Base-by-base conservation (phyloP, 2,888 invertebrate genomes). In the Sepiola atlantica region DNA sequence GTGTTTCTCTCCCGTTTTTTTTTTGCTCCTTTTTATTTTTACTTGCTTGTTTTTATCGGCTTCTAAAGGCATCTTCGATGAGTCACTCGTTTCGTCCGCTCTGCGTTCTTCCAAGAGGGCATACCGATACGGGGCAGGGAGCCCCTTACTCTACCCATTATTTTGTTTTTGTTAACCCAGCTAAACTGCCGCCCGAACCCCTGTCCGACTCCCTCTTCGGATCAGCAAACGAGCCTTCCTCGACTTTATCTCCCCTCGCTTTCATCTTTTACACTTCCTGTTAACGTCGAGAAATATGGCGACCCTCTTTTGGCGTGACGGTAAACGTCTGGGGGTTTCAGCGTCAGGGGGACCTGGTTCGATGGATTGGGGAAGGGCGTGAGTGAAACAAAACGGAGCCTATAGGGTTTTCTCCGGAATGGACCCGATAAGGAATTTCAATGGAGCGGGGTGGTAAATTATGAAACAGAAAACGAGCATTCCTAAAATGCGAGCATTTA, bases 231-330 rank as follows among this genome's bases (percentile, higher is more conserved):
- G n/a, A 77, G 77, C 16, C 77, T 77, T 12, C 16, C 32, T 77
- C n/a, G 32, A 32, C 16, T 16, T 77, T 77, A 77, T 77, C n/a
- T 45, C 45, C 45, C n/a, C 18, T 77, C 16, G 77, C 14, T n/a
- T 77, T 77, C 77, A 77, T 77, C 77, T 77, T 77, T 77, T 77
- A 77, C 16, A 77, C 77, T 77, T 77, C 77, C 77, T 77, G 77
- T n/a, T 77, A 14, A 77, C 16, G 77, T 32, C n/a, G 77, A 32
- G n/a, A n/a, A 77, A 77, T 77, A 77, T 77, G 77, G 77, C 77
- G 32, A 16, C n/a, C n/a, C 77, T 16, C 77, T 77, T 45, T 77
- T 32, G 77, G 77, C 77, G 77, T 77, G 77, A 77, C 77, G 77
- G n/a, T 21, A 32, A 77, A 32, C 77, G 77, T 77, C 77, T 77